These are phyloP conservation scores for Saccopteryx leptura DNA, from an alignment of 2,113 vertebrate species.

Conservation along the genomic window DNA sequence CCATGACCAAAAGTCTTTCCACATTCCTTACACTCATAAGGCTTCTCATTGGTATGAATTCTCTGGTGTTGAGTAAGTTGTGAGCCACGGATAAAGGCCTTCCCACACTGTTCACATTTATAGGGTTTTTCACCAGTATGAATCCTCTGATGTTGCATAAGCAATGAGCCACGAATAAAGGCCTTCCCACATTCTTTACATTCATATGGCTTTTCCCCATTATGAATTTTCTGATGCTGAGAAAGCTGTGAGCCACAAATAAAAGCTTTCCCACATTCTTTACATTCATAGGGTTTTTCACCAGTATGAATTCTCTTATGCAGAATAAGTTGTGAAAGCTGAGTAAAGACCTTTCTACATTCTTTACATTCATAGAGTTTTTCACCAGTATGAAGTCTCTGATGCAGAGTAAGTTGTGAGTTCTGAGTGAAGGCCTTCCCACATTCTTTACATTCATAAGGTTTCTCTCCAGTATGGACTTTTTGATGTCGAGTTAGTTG, in stretches of 20 bases:
- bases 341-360: conserved; percentile 92
- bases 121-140: conserved; percentile 84
- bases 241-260: conserved; percentile 82
- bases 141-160: conserved; percentile 84
- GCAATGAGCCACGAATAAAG: conserved; percentile 81
- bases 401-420: conserved; percentile 93
- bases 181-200: conserved; percentile 83
- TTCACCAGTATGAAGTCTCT: conserved; percentile 93
- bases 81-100: conserved; percentile 82
- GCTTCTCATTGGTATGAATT: conserved; percentile 83
- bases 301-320: conserved; percentile 82
- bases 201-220: conserved; percentile 83
- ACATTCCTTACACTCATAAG: conserved; percentile 84
- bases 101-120: conserved; percentile 82
- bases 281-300: conserved; percentile 83
- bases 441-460: conserved; percentile 92
- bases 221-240: conserved; percentile 84
- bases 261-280: conserved; percentile 84
- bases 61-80: conserved; percentile 83
- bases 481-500: conserved; percentile 93
- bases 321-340: conserved; percentile 82
- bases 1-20: conserved; percentile 82
- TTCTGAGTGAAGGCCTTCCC: conserved; percentile 93
- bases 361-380: conserved; percentile 93
- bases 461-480: conserved; percentile 94